These are phyloP conservation scores for Nicator chloris DNA, from an alignment of 2,113 vertebrate genomes.

Conservation along the genomic window DNA sequence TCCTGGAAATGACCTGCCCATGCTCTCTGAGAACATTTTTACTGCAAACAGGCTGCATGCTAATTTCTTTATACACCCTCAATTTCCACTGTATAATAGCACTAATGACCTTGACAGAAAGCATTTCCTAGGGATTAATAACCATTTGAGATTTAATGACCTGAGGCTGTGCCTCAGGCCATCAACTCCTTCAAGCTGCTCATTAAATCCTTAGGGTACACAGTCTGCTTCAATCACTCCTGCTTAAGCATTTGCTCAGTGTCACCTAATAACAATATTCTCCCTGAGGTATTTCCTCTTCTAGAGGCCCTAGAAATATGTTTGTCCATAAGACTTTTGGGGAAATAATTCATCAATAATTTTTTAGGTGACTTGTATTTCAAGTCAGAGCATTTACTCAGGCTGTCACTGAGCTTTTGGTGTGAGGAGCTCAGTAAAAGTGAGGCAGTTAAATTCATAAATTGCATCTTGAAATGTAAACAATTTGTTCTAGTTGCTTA, in stretches of 20 bases:
- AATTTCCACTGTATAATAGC: constrained; percentile 10
- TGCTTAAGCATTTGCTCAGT: constrained; percentile 40
- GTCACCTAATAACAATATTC: constrained; percentile 41
- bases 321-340: not conserved
- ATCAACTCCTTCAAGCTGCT: constrained; percentile 35
- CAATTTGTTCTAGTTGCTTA: not conserved
- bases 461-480: not conserved
- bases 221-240: constrained; percentile 13
- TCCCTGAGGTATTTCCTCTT: constrained; percentile 8
- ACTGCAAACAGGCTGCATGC: not conserved
- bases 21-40: not conserved
- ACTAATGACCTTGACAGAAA: constrained; percentile 53
- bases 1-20: not conserved
- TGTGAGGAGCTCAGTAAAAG: not conserved
- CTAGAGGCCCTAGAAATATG: not conserved
- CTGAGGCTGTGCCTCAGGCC: constrained; percentile 28
- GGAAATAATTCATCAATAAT: not conserved
- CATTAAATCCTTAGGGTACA: constrained; percentile 40
- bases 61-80: not conserved
- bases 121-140: constrained; percentile 25
- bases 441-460: not conserved
- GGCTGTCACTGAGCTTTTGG: not conserved
- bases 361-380: not conserved
- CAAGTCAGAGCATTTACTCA: not conserved
- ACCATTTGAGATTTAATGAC: constrained; percentile 52